Base-by-base conservation (phyloP, 2,113 vertebrate genomes). In the Pteronura brasiliensis region DNA sequence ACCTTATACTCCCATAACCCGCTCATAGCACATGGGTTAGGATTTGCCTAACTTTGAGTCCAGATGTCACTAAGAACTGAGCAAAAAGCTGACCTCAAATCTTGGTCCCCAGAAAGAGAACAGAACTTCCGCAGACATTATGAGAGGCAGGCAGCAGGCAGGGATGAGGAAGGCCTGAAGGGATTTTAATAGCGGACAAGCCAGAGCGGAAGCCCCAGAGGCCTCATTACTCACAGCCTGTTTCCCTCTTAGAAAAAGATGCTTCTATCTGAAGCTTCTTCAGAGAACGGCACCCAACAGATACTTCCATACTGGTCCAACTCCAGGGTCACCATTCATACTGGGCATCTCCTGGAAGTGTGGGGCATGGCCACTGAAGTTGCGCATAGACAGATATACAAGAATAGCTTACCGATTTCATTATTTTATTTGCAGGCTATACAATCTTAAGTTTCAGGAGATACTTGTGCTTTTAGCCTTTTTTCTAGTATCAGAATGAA, bases 61-160 rank as follows among this genome's bases (percentile, higher is more conserved):
- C 49, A 74, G n/a, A 88, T 82, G 27, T 93, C 82, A 96, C 71
- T 92, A 61, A 95, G 80, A 93, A 97, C 92, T 76, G 31, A 87
- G 47, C 47, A 74, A 90, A 84, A 81, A 83, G 18, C 42, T 49
- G 42, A 93, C 74, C 59, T 14, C 31, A 83, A 95, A 93, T 81
- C 74, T 81, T 27, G 76, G 34, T 47, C 34, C 61, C 36, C 59
- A 61, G 7, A 90, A 83, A 90, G 49, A 93, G 49, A 89, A 69
- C 4, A 97, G 49, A 94, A 61, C n/a, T 96, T 63, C 42, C 49
- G 72, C 29, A 31, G 76, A n/a, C 21, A 34, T 27, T 39, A 44
- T 67, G 47, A 95, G 12, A 77, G 44, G 49, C 39, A 88, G 34
- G 2, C 42, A 84, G 3, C 49, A 84, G 63, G 36, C 36, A 63